Conservation (phyloP, 1,140 invertebrate species). For the Heliconius nattereri region DNA sequence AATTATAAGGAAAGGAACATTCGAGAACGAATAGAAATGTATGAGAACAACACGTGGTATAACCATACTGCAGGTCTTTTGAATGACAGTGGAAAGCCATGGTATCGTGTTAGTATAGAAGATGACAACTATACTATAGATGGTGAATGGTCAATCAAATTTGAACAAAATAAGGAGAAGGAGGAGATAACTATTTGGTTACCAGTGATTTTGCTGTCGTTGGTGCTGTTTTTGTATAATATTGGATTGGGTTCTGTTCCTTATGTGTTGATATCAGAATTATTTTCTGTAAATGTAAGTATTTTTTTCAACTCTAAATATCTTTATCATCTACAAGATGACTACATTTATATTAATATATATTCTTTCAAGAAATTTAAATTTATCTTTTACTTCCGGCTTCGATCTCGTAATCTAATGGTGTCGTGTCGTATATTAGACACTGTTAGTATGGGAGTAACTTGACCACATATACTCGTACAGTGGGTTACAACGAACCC, state of each 20-base stretch:
- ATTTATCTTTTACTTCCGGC: no score
- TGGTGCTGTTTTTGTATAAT: conserved; percentile 70
- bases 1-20: conserved; percentile 53
- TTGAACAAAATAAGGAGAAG: conserved; percentile 41
- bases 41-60: conserved; percentile 46
- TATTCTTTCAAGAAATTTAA: no score
- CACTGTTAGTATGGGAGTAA: no score
- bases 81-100: conserved; percentile 44
- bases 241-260: conserved; percentile 75
- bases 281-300: conserved; percentile 75
- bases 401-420: no score
- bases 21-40: conserved; percentile 47
- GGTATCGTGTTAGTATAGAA: conserved; percentile 46
- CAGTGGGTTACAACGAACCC: no score
- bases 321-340: no score
- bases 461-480: no score
- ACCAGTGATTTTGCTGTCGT: conserved; percentile 60
- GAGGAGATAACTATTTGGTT: conserved; percentile 55
- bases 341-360: no score
- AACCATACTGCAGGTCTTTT: conserved; percentile 41
- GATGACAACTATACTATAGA: conserved; percentile 40
- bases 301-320: not conserved
- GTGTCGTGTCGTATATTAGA: no score
- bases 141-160: conserved; percentile 42
- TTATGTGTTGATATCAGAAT: conserved; percentile 70